These are phyloP conservation scores for Emydocephalus ijimae DNA, from an alignment of 2,113 vertebrate species.

Conservation along the genomic window DNA sequence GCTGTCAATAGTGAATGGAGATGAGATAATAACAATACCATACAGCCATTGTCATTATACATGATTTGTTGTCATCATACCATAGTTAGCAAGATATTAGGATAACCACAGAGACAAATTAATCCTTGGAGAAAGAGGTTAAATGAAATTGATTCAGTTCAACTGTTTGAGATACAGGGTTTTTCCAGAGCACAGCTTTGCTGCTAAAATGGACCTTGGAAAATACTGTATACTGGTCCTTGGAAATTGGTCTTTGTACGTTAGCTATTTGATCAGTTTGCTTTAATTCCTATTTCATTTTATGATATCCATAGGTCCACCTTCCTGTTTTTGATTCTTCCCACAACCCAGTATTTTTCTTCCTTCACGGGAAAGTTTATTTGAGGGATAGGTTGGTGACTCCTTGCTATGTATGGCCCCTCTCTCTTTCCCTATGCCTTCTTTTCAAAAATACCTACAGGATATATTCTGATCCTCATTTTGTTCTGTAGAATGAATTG, in stretches of 20 bases:
- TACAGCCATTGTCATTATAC: not conserved
- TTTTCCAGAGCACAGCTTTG: not conserved
- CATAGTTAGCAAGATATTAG: not conserved
- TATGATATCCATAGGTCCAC: no score
- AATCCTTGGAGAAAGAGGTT: not conserved
- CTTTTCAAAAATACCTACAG: not conserved
- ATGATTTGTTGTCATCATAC: not conserved
- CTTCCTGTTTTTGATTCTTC: not conserved
- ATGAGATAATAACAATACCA: not conserved
- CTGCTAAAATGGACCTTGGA: not conserved
- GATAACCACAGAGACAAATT: not conserved
- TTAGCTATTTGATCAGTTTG: not conserved
- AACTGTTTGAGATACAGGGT: not conserved
- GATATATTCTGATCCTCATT: not conserved
- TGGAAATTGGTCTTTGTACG: not conserved
- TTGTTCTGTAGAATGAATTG: not conserved
- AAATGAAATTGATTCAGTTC: not conserved
- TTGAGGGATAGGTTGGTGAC: not conserved
- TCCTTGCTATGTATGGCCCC: not conserved
- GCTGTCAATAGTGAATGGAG: not conserved
- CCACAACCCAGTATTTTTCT: not conserved
- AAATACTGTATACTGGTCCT: not conserved
- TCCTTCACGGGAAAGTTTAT: not conserved
- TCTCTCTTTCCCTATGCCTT: not conserved
- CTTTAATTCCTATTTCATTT: not conserved